Conservation (phyloP, 2,888 invertebrate genomes). For the Apoderus coryli region DNA sequence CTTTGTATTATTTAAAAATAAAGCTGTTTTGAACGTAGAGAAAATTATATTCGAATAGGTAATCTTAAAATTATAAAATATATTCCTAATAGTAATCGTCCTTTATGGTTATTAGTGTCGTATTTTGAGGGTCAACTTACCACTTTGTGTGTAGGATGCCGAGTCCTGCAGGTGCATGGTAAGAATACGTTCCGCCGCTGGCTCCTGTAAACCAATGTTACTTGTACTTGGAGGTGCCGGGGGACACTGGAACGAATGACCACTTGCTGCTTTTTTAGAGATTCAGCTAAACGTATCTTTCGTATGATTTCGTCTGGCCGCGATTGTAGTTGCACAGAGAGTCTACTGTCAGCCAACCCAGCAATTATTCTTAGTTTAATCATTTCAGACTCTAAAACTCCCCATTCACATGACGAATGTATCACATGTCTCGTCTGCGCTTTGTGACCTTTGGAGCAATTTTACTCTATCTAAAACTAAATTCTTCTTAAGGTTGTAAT, state of each 20-base stretch:
- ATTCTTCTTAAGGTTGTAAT: not conserved
- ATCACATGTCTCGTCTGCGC: constrained; percentile 1
- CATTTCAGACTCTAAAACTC: not conserved
- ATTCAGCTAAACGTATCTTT: not conserved
- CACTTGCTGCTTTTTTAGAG: constrained; percentile 1
- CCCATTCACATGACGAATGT: constrained; percentile 3
- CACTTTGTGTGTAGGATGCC: too few species aligned
- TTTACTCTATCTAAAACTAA: not conserved
- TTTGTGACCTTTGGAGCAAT: not conserved
- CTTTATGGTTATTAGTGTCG: too few species aligned
- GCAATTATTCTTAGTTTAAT: constrained; percentile 1
- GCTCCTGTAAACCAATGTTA: too few species aligned
- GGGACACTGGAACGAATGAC: not conserved
- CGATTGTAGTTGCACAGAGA: constrained; percentile 1
- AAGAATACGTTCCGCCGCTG: too few species aligned
- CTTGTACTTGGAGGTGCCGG: too few species aligned
- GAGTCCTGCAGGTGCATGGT: too few species aligned
- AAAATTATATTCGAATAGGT: too few species aligned
- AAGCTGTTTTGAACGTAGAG: too few species aligned
- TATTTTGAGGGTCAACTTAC: too few species aligned
- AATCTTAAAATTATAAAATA: too few species aligned
- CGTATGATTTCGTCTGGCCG: not conserved
- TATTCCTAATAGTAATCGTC: too few species aligned
- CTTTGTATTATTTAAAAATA: too few species aligned
- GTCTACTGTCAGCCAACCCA: not conserved